phyloP scores from a whole-genome alignment of 2,888 invertebrate species.

The Chloroclystis v-ata region DNA sequence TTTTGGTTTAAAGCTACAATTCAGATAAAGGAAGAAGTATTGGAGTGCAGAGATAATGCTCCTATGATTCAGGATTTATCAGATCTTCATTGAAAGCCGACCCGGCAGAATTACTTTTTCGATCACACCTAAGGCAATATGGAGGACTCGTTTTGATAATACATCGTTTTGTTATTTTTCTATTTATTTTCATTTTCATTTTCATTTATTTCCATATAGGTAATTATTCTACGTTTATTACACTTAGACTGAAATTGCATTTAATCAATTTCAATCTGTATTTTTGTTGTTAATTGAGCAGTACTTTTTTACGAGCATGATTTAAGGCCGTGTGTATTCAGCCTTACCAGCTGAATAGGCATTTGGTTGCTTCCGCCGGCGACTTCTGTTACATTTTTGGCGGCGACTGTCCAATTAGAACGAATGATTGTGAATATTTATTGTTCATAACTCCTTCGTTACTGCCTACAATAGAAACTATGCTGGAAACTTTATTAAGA shows the following conservation, averaged over 20 bases:
- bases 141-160: background rate
- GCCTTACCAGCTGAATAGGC: constrained; percentile 33
- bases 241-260: too few relatives aligned
- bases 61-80: constrained; percentile 19
- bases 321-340: background rate
- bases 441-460: constrained; percentile 37
- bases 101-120: constrained; percentile 13
- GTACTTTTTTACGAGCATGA: too few relatives aligned
- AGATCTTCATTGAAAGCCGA: constrained; percentile 16
- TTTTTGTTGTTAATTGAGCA: too few relatives aligned
- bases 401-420: constrained; percentile 51
- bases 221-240: too few relatives aligned
- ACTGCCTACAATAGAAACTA: constrained; percentile 23
- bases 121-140: constrained; percentile 7
- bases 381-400: constrained; percentile 43
- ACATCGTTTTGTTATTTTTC: background rate
- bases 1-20: too few relatives aligned
- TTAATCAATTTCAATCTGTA: too few relatives aligned
- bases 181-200: too few relatives aligned
- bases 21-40: constrained; percentile 15
- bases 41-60: constrained; percentile 17
- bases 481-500: background rate
- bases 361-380: constrained; percentile 57
- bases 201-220: too few relatives aligned
- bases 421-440: constrained; percentile 58